Evolutionary conservation across 2,888 invertebrate species (phyloP).

Genomic region (Eupeodes latifasciatus): DNA sequence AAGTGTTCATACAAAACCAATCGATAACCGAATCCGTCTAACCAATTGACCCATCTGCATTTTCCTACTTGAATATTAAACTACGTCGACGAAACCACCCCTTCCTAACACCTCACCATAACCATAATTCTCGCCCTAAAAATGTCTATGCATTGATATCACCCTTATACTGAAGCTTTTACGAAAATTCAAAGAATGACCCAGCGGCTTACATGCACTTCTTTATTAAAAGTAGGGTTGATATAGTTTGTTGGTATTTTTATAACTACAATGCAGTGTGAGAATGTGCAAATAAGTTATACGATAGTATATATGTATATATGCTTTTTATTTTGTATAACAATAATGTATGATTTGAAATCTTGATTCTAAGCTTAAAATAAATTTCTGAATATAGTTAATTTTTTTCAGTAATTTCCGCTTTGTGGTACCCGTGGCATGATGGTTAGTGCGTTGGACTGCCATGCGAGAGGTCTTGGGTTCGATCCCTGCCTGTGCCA

Average conservation of each 20-base stretch:
- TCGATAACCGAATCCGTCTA: constrained; percentile 67
- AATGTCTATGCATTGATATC: constrained; percentile 23
- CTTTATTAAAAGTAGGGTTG: neutral
- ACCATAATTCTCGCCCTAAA: constrained; percentile 56
- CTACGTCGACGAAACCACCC: neutral
- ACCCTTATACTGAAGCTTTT: neutral
- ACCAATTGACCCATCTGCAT: constrained; percentile 69
- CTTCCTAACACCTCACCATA: constrained; percentile 9
- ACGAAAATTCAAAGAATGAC: constrained; percentile 3
- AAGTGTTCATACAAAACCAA: constrained; percentile 58
- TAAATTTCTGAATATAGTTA: too few species aligned
- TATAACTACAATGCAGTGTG: too few species aligned
- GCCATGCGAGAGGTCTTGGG: too few species aligned
- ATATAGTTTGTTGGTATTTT: too few species aligned
- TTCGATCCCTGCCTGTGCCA: too few species aligned
- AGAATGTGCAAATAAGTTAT: too few species aligned
- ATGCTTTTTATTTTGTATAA: neutral
- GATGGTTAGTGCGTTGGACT: too few species aligned
- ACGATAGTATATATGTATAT: neutral
- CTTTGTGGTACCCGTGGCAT: too few species aligned
- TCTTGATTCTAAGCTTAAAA: too few species aligned
- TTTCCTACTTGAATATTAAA: constrained; percentile 26
- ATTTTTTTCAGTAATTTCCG: too few species aligned
- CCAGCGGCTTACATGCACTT: neutral
- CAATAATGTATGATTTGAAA: neutral